Conservation (phyloP, 2,888 invertebrate species). For the Isotomurus palustris region DNA sequence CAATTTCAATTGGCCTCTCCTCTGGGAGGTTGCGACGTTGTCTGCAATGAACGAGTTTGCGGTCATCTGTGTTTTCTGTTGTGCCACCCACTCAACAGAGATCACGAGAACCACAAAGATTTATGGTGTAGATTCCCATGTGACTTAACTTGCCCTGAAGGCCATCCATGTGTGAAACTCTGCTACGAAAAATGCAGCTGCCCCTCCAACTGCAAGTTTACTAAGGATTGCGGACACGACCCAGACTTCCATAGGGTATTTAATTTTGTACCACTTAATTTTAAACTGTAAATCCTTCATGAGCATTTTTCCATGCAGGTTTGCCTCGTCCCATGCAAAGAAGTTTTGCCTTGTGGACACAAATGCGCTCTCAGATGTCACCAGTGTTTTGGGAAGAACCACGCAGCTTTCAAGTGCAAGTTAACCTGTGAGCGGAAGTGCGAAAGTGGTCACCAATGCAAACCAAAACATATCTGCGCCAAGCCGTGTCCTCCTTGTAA, state of each 20-base stretch:
- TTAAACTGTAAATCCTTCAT: too few species aligned
- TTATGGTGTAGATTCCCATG: not conserved
- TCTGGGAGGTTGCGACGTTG: not conserved
- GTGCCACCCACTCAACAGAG: not conserved
- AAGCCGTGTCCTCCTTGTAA: slow-evolving; percentile 6
- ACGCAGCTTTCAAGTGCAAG: not conserved
- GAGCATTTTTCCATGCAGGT: not conserved
- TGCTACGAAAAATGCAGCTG: not conserved
- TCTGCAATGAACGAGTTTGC: not conserved
- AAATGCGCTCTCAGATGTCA: not conserved
- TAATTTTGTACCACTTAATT: not conserved
- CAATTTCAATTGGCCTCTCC: not conserved
- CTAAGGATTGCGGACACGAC: not conserved
- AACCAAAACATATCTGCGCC: not conserved
- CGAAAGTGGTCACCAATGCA: not conserved
- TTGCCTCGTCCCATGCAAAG: not conserved
- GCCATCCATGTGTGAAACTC: not conserved
- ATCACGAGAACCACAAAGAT: not conserved
- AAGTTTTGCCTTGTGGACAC: not conserved
- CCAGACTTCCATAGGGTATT: not conserved
- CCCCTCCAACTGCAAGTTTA: not conserved
- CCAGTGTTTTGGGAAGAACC: not conserved
- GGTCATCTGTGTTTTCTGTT: not conserved
- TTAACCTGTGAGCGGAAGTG: not conserved
- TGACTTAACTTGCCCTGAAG: not conserved